Base-by-base conservation (phyloP, 2,113 vertebrate species). In the Paracanthobrama guichenoti region DNA sequence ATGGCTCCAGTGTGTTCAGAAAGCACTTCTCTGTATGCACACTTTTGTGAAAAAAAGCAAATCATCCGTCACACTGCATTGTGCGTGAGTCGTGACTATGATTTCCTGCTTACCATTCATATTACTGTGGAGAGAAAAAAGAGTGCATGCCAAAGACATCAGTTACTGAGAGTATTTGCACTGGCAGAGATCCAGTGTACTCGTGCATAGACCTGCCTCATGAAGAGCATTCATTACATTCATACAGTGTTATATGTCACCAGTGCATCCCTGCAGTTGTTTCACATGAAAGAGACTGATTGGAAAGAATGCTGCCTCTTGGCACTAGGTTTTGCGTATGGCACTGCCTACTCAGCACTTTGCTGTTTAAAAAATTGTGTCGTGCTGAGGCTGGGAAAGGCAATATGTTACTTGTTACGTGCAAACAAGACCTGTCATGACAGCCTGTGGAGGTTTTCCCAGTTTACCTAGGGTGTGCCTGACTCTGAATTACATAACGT, bases 391-490 rank as follows among this genome's bases (percentile, higher is more conserved):
- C 64, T 53, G 28, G 74, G 64, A 85, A 86, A 79, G 66, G 44
- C 53, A 24, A 71, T 39, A 39, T 83, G 48, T 76, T 72, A 46
- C 53, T 4, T 50, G 66, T 72, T 60, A 26, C 8, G 18, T 50
- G 81, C 22, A 71, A 84, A 81, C 44, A 44, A 28, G 62, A 71
- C 62, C 66, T 28, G 0, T 83, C 66, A 48, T 67, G 44, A 66
- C 16, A 64, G 71, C 22, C 11, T 14, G 35, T 73, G 67, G 64
- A 73, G 10, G 72, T 46, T 83, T 83, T 76, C 81, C 60, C 42
- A 83, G 72, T 46, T 83, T 83, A 81, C 81, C 62, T 24, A 83
- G 59, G 87, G 87, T 22, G 84, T 79, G 73, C 24, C 84, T 24
- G 24, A 57, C 59, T 84, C 53, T 1, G 53, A 67, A 46, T 55